Base-by-base conservation (phyloP, 2,797 vertebrate genomes). In the Aphelocoma californica region DNA sequence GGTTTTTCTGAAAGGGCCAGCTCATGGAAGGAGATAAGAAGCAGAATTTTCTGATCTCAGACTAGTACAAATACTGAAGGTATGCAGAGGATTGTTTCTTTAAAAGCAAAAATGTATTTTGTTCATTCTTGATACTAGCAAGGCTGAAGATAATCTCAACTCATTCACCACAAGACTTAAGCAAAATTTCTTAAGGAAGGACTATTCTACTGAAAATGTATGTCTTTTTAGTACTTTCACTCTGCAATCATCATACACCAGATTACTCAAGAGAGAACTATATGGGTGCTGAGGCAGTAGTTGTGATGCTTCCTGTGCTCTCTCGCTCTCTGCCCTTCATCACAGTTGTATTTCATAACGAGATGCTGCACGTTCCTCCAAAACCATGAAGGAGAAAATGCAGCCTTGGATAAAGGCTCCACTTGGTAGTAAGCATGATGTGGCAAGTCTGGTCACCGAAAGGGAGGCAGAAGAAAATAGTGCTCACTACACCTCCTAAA, bases 301-400 rank as follows among this genome's bases (percentile, higher is more conserved):
- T 7, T 12, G 20, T 36, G 18, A 38, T 57, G 42, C 21, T 42
- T 51, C 29, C 16, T 17, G 23, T 36, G 50, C 5, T 32, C 44
- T 17, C 29, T 77, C 12, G 14, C 11, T 32, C 44, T 21, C 48
- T 29, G 25, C 18, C 4, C 11, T 5, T 58, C 31, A 20, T 10
- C 57, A 16, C 1, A 2, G 16, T 0, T 3, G 0, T 6, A 20
- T 48, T 67, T 74, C 9, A 5, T 8, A 31, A 14, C 0, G 1
- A 13, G 3, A 10, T 4, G 4, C 29, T 9, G 19, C 4, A 1
- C 0, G 0, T 3, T 62, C 24, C 24, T 26, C 5, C 0, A 2
- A 23, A 3, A 24, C 21, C 20, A 8, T 0, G 18, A 29, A 54
- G 15, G 12, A 21, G 25, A 15, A 21, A 61, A 28, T 0, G 9